Conservation (phyloP, 1,140 invertebrate genomes). For the Aleiodes sp. region DNA sequence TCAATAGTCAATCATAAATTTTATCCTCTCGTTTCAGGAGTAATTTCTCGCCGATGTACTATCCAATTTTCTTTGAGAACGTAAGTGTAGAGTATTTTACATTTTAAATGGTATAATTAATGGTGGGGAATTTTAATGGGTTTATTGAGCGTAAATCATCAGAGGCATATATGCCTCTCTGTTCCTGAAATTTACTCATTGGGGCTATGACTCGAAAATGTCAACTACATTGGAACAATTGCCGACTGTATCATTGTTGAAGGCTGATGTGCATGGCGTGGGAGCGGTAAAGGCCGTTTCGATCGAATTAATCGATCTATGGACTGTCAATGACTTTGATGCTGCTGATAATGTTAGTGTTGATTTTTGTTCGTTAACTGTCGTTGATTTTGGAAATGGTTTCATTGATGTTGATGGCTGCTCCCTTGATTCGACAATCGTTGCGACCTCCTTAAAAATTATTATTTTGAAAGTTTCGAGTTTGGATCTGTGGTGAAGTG, state of each 20-base stretch:
- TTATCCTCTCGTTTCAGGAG: not conserved
- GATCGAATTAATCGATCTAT: conserved; percentile 2
- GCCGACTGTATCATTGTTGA: conserved; percentile 30
- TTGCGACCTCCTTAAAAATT: conserved; percentile 31
- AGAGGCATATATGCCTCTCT: no score
- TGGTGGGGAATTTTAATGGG: no score
- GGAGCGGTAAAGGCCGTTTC: conserved; percentile 37
- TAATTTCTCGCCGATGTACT: no score
- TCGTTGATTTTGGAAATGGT: not conserved
- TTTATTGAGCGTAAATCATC: not conserved
- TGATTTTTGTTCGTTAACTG: conserved; percentile 35
- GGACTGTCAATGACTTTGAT: conserved; percentile 13
- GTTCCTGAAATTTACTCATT: not conserved
- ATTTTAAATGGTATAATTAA: no score
- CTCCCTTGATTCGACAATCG: conserved; percentile 44
- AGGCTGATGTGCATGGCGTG: conserved; percentile 33
- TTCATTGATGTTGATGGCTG: conserved; percentile 25
- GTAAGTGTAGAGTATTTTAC: no score
- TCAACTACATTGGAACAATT: conserved; percentile 36
- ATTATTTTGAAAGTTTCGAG: conserved; percentile 35
- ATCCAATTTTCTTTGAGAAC: no score
- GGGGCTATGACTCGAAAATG: conserved; percentile 38
- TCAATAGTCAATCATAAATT: not conserved
- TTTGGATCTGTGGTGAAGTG: no score
- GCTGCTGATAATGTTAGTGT: conserved; percentile 33